A percentile compares a stretch with the other conserved stretches of the same genome.
These are phyloP conservation scores for Orthosia gracilis DNA, from an alignment of 2,888 invertebrate species.

Conservation along the genomic window DNA sequence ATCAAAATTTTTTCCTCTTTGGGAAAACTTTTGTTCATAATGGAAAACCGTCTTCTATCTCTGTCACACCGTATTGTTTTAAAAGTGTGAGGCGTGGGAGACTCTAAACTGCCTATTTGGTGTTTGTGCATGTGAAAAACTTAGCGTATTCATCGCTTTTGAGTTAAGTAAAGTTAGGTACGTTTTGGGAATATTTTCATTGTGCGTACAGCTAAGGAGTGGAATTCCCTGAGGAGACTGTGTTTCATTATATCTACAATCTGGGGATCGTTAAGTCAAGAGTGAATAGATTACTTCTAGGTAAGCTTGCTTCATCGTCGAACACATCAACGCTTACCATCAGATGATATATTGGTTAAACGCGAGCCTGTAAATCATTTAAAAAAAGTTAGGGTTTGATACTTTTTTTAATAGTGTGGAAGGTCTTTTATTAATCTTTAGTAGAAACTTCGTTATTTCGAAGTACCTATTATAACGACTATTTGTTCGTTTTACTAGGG, in stretches of 20 bases:
- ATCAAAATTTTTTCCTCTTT: constrained; percentile 74
- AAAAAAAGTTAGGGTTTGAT: background rate
- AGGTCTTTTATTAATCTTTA: background rate
- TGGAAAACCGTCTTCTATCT: constrained; percentile 63
- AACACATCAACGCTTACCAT: no score
- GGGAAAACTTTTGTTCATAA: constrained; percentile 71
- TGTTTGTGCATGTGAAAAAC: constrained; percentile 63
- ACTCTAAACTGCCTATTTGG: constrained; percentile 67
- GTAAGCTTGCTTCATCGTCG: no score
- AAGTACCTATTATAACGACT: background rate
- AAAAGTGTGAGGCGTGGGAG: constrained; percentile 72
- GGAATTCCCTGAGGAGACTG: no score
- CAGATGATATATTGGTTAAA: no score
- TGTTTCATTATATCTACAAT: no score
- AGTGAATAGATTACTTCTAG: no score
- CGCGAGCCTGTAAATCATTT: no score
- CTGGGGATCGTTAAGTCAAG: no score
- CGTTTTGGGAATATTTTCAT: no score
- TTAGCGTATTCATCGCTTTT: constrained; percentile 48
- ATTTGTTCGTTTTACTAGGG: no score
- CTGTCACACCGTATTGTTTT: constrained; percentile 71
- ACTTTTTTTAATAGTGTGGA: background rate
- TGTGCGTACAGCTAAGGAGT: no score
- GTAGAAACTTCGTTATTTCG: background rate
- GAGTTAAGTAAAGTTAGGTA: constrained; percentile 43